A percentile compares a stretch with the other conserved stretches of the same genome.
Evolutionary conservation across 2,888 invertebrate species (phyloP).

Genomic region (Hymenopus coronatus): DNA sequence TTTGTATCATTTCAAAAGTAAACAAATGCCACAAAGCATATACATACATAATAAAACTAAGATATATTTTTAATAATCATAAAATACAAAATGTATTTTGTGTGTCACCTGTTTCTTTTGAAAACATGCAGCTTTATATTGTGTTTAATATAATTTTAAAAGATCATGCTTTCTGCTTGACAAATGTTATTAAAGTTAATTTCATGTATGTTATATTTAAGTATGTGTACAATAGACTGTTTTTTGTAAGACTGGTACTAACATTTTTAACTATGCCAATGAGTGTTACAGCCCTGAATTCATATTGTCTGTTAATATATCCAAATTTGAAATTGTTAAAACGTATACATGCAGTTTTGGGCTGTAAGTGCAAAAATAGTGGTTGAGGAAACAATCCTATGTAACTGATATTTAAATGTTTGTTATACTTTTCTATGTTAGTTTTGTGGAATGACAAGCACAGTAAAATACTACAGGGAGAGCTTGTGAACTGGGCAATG

Average conservation of each 20-base stretch:
- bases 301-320: background rate
- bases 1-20: background rate
- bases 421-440: no score
- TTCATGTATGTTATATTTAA: background rate
- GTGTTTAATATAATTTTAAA: background rate
- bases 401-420: no score
- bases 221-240: background rate
- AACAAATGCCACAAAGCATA: background rate
- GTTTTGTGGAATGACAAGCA: no score
- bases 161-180: background rate
- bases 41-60: background rate
- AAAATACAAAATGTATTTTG: background rate
- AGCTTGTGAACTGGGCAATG: no score
- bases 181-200: background rate
- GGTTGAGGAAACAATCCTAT: no score
- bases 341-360: background rate
- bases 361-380: background rate
- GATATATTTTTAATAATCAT: no score
- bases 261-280: background rate
- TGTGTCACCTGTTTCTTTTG: background rate
- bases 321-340: background rate
- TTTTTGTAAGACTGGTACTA: background rate
- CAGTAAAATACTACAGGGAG: no score
- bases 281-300: background rate
- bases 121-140: background rate